These are phyloP conservation scores for Macrostomum lignano DNA, from an alignment of 1,140 invertebrate genomes.

Conservation along the genomic window DNA sequence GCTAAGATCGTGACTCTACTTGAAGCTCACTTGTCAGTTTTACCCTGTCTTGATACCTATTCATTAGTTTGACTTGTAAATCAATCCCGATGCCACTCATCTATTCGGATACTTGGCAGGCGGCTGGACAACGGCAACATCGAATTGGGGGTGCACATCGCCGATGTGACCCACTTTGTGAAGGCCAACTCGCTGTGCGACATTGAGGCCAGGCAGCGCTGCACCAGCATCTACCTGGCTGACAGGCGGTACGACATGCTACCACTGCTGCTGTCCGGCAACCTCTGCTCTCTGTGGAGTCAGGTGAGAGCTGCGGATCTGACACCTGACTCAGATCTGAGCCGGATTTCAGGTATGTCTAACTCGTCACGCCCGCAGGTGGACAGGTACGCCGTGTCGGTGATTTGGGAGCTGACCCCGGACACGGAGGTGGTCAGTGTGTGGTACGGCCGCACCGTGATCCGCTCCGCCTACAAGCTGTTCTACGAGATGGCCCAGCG, in stretches of 20 bases:
- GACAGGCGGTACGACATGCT: constrained; percentile 29
- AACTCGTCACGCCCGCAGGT: too few species aligned
- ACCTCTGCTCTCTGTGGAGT: constrained; percentile 29
- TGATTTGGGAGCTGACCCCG: constrained; percentile 26
- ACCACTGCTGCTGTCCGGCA: constrained; percentile 28
- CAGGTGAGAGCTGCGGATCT: too few species aligned
- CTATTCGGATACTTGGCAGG: too few species aligned
- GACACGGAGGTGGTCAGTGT: constrained; percentile 14
- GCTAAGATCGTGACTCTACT: too few species aligned
- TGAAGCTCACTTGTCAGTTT: too few species aligned
- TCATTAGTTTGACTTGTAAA: too few species aligned
- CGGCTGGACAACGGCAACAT: constrained; percentile 1
- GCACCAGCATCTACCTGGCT: constrained; percentile 27
- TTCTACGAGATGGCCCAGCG: constrained; percentile 26
- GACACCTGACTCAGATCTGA: too few species aligned
- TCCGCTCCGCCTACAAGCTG: constrained; percentile 23
- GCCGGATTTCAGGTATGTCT: too few species aligned
- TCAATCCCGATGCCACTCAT: too few species aligned
- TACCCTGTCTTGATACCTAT: too few species aligned
- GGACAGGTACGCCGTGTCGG: constrained; percentile 28
- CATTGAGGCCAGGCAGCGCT: constrained; percentile 21
- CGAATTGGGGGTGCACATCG: constrained; percentile 25
- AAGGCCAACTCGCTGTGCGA: constrained; percentile 23
- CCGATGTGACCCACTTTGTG: constrained; percentile 29
- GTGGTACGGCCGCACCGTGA: constrained; percentile 25